Evolutionary conservation across 2,888 invertebrate genomes (phyloP).

Genomic region (Girardia tigrina): DNA sequence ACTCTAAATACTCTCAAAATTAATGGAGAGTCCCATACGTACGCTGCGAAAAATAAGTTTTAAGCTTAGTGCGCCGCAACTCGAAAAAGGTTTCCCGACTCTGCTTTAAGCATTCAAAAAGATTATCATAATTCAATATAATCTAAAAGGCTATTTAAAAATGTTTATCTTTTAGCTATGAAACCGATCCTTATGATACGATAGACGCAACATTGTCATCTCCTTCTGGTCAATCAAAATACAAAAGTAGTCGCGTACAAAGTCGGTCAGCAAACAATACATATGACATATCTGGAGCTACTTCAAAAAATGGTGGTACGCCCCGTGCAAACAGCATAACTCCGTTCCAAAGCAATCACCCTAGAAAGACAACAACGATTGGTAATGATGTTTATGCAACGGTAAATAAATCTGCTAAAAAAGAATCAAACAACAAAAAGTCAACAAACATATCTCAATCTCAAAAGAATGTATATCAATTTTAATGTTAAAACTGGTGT

Average conservation of each 20-base stretch:
- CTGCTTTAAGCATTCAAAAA: too few relatives aligned
- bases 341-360: neutral
- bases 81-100: too few relatives aligned
- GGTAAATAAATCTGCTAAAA: neutral
- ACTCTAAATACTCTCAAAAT: too few relatives aligned
- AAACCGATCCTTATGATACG: neutral
- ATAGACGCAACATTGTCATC: neutral
- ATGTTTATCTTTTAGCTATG: neutral
- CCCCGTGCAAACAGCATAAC: conserved; percentile 8
- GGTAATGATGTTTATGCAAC: neutral
- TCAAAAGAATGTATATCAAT: neutral
- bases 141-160: too few relatives aligned
- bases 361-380: neutral
- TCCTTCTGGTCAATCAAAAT: neutral
- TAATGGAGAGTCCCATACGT: too few relatives aligned
- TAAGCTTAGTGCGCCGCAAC: too few relatives aligned
- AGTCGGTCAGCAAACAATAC: neutral
- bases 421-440: neutral
- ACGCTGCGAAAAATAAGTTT: too few relatives aligned
- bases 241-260: neutral
- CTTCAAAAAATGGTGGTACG: neutral
- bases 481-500: neutral
- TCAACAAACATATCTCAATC: neutral
- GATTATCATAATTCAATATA: too few relatives aligned
- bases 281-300: neutral